Evolutionary conservation across 1,140 invertebrate species (phyloP), one percentile per base, ranked within the genome.

Genomic region (Drosophila nasuta): DNA sequence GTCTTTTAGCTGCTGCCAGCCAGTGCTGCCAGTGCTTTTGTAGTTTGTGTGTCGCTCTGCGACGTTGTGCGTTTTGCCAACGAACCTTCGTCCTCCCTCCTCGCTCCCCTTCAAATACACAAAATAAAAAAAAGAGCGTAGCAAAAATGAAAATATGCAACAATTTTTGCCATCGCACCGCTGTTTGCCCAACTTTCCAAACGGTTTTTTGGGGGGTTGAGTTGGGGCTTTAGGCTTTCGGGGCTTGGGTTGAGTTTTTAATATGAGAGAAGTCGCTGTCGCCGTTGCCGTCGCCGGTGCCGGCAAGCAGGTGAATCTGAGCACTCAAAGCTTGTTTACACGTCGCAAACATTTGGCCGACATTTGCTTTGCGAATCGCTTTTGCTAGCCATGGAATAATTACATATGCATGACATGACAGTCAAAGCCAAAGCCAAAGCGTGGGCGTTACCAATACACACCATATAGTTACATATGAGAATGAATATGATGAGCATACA

Each of bases 331-430:
- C 80, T 81, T 88, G 83, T 88, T 88, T 88, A 77, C 85, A 69
- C 56, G 73, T 68, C 68, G 73, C 83, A 88, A 88, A 88, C 80
- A 88, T 83, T 89, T 75, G 66, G 66, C 49, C 65, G 49, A 74
- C 65, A 74, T 74, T 69, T 87, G 80, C 83, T 76, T 56, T 66
- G 82, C 70, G 75, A 81, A 75, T 86, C 75, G 68, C 76, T 88
- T 81, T 62, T 87, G 79, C 82, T 76, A 20, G 76, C 72, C 65
- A 74, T 81, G 81, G 75, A 74, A 88, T 88, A 88, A 88, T 88
- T 88, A 88, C 85, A 88, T 88, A 88, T 88, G 83, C 83, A 88
- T 88, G 83, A 83, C 81, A 89, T 79, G 69, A 70, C 77, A 80
- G 79, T 68, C 83, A 83, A 87, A 87, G 80, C 64, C 83, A 82